Percentiles rank a stretch among this genome's conserved stretches.
Evolutionary conservation across 2,797 vertebrate genomes (phyloP).

Genomic region (Dipus sagitta): DNA sequence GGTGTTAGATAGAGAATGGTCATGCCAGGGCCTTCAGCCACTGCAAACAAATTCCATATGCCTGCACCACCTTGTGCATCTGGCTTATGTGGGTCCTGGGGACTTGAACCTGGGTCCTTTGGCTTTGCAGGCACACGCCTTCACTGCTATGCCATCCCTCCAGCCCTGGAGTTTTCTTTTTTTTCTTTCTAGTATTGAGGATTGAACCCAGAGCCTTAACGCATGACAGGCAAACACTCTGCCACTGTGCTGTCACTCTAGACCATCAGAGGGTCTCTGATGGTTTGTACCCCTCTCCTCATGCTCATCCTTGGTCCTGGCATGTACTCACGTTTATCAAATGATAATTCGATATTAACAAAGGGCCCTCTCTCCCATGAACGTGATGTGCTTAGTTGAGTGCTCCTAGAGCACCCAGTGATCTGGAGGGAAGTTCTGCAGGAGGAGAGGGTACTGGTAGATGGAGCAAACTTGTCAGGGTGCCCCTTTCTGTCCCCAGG

Average conservation of each 20-base stretch:
- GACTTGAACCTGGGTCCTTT: too few relatives aligned
- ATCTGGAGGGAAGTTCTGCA: slow-evolving; percentile 25
- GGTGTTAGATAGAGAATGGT: too few relatives aligned
- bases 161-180: background rate
- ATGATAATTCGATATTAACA: background rate
- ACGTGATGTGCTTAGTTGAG: background rate
- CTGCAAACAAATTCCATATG: too few relatives aligned
- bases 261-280: background rate
- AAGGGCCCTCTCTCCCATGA: background rate
- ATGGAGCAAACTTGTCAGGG: slow-evolving; percentile 30
- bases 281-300: background rate
- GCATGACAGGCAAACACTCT: background rate
- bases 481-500: slow-evolving; percentile 76
- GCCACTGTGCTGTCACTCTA: background rate
- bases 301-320: slow-evolving; percentile 20
- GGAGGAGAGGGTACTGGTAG: slow-evolving; percentile 2
- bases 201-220: background rate
- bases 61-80: too few relatives aligned
- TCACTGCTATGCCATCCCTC: too few relatives aligned
- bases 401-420: slow-evolving; percentile 25
- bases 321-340: slow-evolving; percentile 15
- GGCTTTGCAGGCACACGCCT: too few relatives aligned
- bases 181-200: background rate
- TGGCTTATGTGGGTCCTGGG: too few relatives aligned
- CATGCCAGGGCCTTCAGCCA: too few relatives aligned